Evolutionary conservation across 2,797 vertebrate species (phyloP), one percentile per base, ranked within the genome.

Genomic region (Etheostoma nigrum): DNA sequence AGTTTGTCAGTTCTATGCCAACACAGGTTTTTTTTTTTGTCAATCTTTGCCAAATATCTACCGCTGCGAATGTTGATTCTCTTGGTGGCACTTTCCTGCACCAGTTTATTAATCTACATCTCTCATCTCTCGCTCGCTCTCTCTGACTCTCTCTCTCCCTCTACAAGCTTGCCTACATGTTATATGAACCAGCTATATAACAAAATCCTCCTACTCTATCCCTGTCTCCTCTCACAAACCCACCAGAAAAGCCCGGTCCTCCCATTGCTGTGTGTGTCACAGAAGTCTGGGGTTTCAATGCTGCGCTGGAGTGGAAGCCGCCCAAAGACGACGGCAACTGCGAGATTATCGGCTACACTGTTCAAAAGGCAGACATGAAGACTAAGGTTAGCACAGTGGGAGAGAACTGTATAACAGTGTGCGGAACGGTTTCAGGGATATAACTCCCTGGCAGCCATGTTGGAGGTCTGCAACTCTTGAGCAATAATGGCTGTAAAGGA

Each of bases 251-350:
- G 79, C 96, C 97, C 0, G 96, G 96, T 3, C 96, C 97, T 0
- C 92, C 97, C 0, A 59, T 94, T 11, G 78, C 74, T 0, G 95
- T 97, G 61, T 81, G 33, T 3, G 95, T 98, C 79, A 95, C 95
- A 55, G 97, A 98, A 6, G 95, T 98, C 23, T 98, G 97, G 97
- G 96, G 97, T 19, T 96, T 95, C 76, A 98, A 97, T 1, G 97
- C 96, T 0, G 90, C 96, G 14, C 79, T 98, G 74, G 96, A 97
- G 78, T 98, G 97, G 97, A 94, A 95, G 86, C 95, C 93, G 1
- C 97, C 97, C 13, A 96, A 92, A 79, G 96, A 98, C 7, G 89
- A 95, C 0, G 97, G 97, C 55, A 98, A 98, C 93, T 91, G 91
- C 0, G 97, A 98, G 36, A 93, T 98, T 83, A 95, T 82, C 0